phyloP scores from a whole-genome alignment of 2,888 invertebrate genomes.

The Dolichopus griseipennis region DNA sequence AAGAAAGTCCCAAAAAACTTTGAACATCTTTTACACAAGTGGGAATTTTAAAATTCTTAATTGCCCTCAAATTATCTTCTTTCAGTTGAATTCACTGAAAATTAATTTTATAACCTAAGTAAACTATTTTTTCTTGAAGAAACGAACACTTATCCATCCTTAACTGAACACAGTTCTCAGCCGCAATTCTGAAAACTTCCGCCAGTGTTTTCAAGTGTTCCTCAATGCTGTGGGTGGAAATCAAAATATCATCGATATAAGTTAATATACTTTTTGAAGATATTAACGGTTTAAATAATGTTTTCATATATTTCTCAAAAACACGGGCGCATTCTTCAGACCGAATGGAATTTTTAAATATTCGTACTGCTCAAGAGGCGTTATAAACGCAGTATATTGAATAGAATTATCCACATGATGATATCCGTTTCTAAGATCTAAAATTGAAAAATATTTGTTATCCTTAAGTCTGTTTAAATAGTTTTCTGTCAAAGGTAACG shows the following conservation, averaged over 20 bases:
- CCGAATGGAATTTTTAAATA: slow-evolving; percentile 23
- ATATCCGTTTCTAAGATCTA: slow-evolving; percentile 25
- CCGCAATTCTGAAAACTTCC: slow-evolving; percentile 15
- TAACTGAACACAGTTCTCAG: slow-evolving; percentile 8
- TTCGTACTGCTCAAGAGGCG: too few species aligned
- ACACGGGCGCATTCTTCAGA: slow-evolving; percentile 19
- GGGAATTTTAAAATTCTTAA: slow-evolving; percentile 19
- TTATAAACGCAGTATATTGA: slow-evolving; percentile 20
- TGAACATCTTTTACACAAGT: slow-evolving; percentile 24
- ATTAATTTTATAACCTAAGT: slow-evolving; percentile 15
- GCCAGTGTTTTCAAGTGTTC: slow-evolving; percentile 18
- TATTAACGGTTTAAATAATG: slow-evolving; percentile 22
- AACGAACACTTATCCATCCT: slow-evolving; percentile 21
- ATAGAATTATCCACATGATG: slow-evolving; percentile 24
- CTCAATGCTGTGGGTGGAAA: slow-evolving; percentile 17
- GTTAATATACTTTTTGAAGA: slow-evolving; percentile 19
- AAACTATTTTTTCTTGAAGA: slow-evolving; percentile 18
- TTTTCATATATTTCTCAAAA: slow-evolving; percentile 23
- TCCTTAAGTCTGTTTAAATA: slow-evolving; percentile 18
- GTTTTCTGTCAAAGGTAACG: slow-evolving; percentile 17
- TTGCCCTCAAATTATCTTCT: slow-evolving; percentile 14
- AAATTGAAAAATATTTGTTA: slow-evolving; percentile 21
- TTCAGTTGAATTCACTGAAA: slow-evolving; percentile 16
- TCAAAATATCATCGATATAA: slow-evolving; percentile 25
- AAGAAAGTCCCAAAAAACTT: slow-evolving; percentile 20